These are phyloP conservation scores for Celastrina argiolus DNA, from an alignment of 2,888 invertebrate species.

Conservation along the genomic window DNA sequence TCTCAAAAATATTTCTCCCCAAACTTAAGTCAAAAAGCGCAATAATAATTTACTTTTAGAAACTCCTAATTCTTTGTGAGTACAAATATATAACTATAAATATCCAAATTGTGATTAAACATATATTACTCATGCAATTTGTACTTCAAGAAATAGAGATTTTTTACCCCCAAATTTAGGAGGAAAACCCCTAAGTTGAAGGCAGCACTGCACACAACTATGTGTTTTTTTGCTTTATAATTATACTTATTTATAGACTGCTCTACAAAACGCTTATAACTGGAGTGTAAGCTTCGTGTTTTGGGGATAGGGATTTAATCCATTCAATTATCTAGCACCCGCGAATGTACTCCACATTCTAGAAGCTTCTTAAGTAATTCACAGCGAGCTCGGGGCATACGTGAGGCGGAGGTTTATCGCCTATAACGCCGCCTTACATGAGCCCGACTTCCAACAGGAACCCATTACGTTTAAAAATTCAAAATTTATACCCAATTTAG, in stretches of 20 bases:
- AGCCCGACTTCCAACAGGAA: background rate
- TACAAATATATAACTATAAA: no score
- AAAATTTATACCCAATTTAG: background rate
- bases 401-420: constrained; percentile 5
- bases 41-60: no score
- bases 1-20: no score
- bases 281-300: background rate
- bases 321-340: background rate
- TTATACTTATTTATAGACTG: background rate
- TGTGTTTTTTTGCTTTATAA: no score
- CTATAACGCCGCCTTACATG: constrained; percentile 13
- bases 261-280: background rate
- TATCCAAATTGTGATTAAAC: no score
- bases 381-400: background rate
- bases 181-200: no score
- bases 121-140: no score
- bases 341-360: background rate
- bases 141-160: no score
- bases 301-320: background rate
- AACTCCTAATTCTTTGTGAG: no score
- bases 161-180: no score
- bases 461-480: constrained; percentile 11
- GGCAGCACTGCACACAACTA: no score
- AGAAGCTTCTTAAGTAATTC: constrained; percentile 20
- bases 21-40: no score